Conservation (phyloP, 92 coral and sea anemone genomes). For the Epizoanthus stellaris region DNA sequence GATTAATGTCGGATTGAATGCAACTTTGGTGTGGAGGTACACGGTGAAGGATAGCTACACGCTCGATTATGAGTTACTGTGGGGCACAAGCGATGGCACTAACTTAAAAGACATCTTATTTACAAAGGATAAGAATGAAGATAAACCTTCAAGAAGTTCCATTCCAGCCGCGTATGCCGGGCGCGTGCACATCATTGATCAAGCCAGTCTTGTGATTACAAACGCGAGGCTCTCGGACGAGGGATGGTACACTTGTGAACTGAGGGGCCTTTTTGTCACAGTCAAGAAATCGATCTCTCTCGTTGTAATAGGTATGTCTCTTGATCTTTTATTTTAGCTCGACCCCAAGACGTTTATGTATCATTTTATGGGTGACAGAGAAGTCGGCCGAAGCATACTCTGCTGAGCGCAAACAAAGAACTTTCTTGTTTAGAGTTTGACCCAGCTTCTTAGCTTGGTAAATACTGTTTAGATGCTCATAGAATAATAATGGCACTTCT, state of each 20-base stretch:
- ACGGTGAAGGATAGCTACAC: slow-evolving; percentile 18
- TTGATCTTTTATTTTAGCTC: slow-evolving; percentile 1
- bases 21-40: slow-evolving; percentile 75
- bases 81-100: slow-evolving; percentile 69
- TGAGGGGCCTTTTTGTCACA: slow-evolving; percentile 52
- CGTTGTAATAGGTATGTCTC: slow-evolving; percentile 78
- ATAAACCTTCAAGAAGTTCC: slow-evolving; percentile 17
- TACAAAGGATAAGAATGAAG: slow-evolving; percentile 32
- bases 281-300: slow-evolving; percentile 64
- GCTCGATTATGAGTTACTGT: slow-evolving; percentile 35
- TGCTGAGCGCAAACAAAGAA: slow-evolving; percentile 28
- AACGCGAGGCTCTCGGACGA: slow-evolving; percentile 72
- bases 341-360: background rate
- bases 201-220: slow-evolving; percentile 66
- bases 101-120: slow-evolving; percentile 49
- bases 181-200: slow-evolving; percentile 67
- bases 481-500: slow-evolving; percentile 23
- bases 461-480: slow-evolving; percentile 36
- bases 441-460: slow-evolving; percentile 45
- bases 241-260: slow-evolving; percentile 80
- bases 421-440: slow-evolving; percentile 46
- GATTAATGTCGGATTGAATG: slow-evolving; percentile 71
- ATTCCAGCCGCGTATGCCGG: slow-evolving; percentile 57
- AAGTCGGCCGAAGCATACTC: background rate
- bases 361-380: slow-evolving; percentile 9